phyloP scores from a whole-genome alignment of 2,888 invertebrate species.

The Alloscopus bannaensis region DNA sequence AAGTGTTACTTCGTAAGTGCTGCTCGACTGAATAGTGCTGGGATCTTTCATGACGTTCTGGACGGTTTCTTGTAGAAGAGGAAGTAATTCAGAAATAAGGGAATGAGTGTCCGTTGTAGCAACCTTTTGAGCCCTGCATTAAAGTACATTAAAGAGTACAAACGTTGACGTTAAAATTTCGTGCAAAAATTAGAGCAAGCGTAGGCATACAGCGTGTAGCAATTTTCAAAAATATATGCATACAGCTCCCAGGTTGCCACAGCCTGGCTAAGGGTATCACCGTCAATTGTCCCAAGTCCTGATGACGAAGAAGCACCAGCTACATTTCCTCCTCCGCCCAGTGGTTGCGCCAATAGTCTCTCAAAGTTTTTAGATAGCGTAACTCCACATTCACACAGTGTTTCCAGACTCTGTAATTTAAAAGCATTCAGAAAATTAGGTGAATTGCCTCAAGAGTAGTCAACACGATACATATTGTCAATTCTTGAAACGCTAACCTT shows the following conservation, averaged over 20 bases:
- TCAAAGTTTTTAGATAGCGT: slow-evolving; percentile 73
- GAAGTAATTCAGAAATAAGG: slow-evolving; percentile 72
- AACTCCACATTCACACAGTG: slow-evolving; percentile 71
- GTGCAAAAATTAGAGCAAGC: slow-evolving; percentile 3
- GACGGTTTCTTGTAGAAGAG: slow-evolving; percentile 72
- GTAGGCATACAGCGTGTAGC: too few relatives aligned
- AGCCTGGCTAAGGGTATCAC: slow-evolving; percentile 72
- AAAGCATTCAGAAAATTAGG: too few relatives aligned
- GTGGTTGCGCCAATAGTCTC: slow-evolving; percentile 70
- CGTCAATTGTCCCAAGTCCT: slow-evolving; percentile 68
- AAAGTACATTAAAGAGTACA: slow-evolving; percentile 2
- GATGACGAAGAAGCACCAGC: slow-evolving; percentile 64
- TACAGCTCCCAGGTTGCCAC: slow-evolving; percentile 73
- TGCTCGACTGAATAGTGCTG: slow-evolving; percentile 67
- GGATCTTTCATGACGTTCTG: slow-evolving; percentile 73
- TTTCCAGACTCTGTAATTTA: slow-evolving; percentile 72
- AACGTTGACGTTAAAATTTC: not conserved
- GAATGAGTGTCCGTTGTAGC: slow-evolving; percentile 72
- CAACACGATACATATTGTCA: too few relatives aligned
- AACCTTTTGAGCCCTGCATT: slow-evolving; percentile 70
- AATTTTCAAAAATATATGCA: too few relatives aligned
- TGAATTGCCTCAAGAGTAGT: too few relatives aligned
- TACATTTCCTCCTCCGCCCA: slow-evolving; percentile 55
- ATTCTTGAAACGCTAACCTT: slow-evolving; percentile 66
- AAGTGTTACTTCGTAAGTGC: slow-evolving; percentile 70